Base-by-base conservation (phyloP, 2,113 vertebrate species). In the Gavialis gangeticus region DNA sequence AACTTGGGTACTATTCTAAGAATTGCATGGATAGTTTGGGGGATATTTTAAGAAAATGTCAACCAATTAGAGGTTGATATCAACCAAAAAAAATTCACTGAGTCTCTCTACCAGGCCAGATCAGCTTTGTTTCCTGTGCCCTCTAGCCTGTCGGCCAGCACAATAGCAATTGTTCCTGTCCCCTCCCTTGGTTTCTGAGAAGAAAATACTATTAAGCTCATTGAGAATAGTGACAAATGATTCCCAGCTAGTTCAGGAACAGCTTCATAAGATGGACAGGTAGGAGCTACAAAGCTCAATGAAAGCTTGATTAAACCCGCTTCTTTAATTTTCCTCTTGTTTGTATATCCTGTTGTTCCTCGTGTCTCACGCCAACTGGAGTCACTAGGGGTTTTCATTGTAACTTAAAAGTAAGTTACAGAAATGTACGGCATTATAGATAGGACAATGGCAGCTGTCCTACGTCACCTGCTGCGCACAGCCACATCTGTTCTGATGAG, bases 241-340 rank as follows among this genome's bases (percentile, higher is more conserved):
- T 87, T 95, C 63, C 60, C 85, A 4, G 77, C 79, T 58, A 16
- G 37, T 73, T 34, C 55, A 34, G 18, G 28, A 85, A 24, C 10
- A 10, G 76, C 28, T 94, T 91, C 58, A 17, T 17, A 28, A 93
- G 79, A 56, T 21, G 58, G 63, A 66, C 17, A 87, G n/a, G 69
- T 67, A 79, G 27, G 22, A 63, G 69, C 64, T 83, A 79, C 64
- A 91, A 92, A 93, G 19, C 67, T 91, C 86, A 76, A 12, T 0
- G 0, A 84, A 91, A 94, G 55, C 84, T 92, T 81, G 85, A 85
- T 89, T 84, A 79, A 90, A 30, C 28, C 9, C 1, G 57, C 9
- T 94, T 78, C 79, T 81, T 6, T 8, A 82, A 84, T 96, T 90
- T 96, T 46, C 82, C 88, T 96, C 56, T 85, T 93, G 25, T 88